phyloP scores from a whole-genome alignment of 2,113 vertebrate species.

The Pagrus major region DNA sequence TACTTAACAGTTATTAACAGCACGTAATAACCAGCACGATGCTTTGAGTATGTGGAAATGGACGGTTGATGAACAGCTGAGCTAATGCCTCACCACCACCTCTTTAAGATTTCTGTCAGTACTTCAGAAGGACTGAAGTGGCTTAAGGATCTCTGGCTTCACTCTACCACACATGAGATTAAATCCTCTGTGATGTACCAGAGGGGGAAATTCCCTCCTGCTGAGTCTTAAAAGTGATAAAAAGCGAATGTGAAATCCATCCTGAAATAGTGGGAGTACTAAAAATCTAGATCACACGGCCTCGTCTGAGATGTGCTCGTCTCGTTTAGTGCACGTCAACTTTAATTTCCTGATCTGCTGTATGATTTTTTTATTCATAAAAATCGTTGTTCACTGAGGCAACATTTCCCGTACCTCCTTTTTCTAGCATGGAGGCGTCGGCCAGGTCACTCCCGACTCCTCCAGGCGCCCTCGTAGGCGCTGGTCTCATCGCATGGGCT shows the following conservation, averaged over 20 bases:
- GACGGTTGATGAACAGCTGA: conserved; percentile 1
- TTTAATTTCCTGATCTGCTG: not conserved
- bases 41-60: not conserved
- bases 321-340: not conserved
- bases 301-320: not conserved
- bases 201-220: conserved; percentile 1
- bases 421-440: conserved; percentile 65
- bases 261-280: not conserved
- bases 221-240: conserved; percentile 36
- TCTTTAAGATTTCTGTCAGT: not conserved
- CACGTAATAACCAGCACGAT: not conserved
- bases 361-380: not conserved
- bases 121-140: conserved; percentile 11
- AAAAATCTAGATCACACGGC: not conserved
- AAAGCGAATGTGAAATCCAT: conserved; percentile 23
- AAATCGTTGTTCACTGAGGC: not conserved
- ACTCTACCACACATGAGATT: conserved; percentile 40
- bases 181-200: conserved; percentile 33
- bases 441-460: conserved; percentile 71
- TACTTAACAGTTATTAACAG: not conserved
- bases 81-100: not conserved
- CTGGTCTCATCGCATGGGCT: conserved; percentile 89
- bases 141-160: conserved; percentile 23
- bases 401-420: not conserved
- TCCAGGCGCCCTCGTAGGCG: conserved; percentile 87